These are phyloP conservation scores for Aphis craccivora DNA, from an alignment of 1,140 invertebrate genomes.

Conservation along the genomic window DNA sequence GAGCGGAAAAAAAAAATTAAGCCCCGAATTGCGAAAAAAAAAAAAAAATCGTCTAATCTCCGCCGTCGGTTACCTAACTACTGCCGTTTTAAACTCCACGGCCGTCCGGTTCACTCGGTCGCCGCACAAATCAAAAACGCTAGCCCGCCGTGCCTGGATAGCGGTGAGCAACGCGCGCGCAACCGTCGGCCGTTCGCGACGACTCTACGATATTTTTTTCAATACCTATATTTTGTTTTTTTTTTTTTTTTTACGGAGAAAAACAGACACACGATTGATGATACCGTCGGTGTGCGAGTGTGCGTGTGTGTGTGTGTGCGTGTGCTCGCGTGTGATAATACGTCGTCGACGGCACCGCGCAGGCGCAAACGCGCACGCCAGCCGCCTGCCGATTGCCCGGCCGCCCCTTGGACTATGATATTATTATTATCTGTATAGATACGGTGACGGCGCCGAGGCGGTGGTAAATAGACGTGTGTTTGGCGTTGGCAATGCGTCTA, in stretches of 20 bases:
- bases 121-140: neutral
- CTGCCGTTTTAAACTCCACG: neutral
- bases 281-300: neutral
- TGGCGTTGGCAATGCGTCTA: neutral
- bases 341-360: neutral
- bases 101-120: neutral
- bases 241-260: neutral
- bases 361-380: neutral
- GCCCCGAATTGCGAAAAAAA: neutral
- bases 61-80: neutral
- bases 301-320: neutral
- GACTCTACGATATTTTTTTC: neutral
- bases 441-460: neutral
- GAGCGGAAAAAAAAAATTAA: neutral
- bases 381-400: neutral
- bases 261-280: neutral
- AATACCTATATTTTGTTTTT: slow-evolving; percentile 4
- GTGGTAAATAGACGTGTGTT: neutral
- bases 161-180: neutral
- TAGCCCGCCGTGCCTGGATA: neutral
- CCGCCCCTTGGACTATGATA: slow-evolving; percentile 1
- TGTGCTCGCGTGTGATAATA: neutral
- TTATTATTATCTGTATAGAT: slow-evolving; percentile 12
- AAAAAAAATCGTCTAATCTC: neutral
- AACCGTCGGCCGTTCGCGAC: neutral